Base-by-base conservation (phyloP, 2,888 invertebrate species). In the Chymomyza fuscimana region DNA sequence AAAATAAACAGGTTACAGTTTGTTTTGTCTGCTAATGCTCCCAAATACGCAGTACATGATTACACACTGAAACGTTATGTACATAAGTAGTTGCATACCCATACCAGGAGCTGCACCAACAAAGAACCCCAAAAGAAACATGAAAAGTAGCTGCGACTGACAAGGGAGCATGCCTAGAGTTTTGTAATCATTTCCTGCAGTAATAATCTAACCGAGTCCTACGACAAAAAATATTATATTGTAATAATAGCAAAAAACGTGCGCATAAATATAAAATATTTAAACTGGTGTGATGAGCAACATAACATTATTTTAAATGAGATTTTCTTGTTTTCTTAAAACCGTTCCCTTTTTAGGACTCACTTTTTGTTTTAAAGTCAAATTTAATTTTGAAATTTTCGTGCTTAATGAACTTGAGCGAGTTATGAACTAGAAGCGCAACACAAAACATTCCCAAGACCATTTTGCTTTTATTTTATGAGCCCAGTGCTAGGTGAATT, bases 391-490 rank as follows among this genome's bases (percentile, higher is more conserved):
- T 2, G 12, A 12, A 46, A 46, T 46, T 46, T 46, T 15, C 19
- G 15, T 54, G 22, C 4, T 54, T 54, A 54, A 54, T 54, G 54
- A 54, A 54, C 16, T 19, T 54, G 16, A 54, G 22, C 12, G 54
- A 16, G 54, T 22, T 54, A 54, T 7, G 54, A 19, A 54, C 54
- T 54, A 22, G 54, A 54, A 22, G 22, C 16, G 7, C 54, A 2
- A n/a, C 10, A 54, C 54, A 12, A 46, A 46, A 54, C 54, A 54
- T 54, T 54, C 16, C 19, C 19, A n/a, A 54, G 54, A 54, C 54
- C 5, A 9, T 54, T 51, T 51, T 10, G 16, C 51, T n/a, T 51
- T 51, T 15, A n/a, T 51, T 54, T 54, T 54, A 54, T 54, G 54
- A n/a, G 5, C 16, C 54, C 10, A 3, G 6, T 15, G 16, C 54